These are phyloP conservation scores for Eulemur albifrons DNA, from an alignment of 2,797 vertebrate genomes.

Conservation along the genomic window DNA sequence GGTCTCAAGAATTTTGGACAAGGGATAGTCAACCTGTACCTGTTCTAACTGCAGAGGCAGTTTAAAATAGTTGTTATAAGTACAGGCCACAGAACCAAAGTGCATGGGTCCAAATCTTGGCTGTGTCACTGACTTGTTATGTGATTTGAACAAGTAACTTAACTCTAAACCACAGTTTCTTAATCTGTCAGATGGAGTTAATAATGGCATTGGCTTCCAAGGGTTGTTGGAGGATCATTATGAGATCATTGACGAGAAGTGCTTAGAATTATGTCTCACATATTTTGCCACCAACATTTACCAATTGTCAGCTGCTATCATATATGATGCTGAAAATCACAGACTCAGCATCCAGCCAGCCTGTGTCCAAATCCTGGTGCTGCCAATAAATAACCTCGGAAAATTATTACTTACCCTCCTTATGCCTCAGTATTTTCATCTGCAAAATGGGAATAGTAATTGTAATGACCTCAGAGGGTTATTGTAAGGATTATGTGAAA, in stretches of 20 bases:
- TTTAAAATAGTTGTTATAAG: neutral
- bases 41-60: neutral
- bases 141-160: neutral
- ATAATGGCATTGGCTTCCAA: neutral
- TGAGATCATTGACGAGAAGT: neutral
- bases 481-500: neutral
- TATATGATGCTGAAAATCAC: neutral
- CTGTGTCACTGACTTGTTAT: neutral
- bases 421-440: neutral
- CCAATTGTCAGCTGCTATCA: neutral
- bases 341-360: neutral
- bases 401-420: neutral
- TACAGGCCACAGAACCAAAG: neutral
- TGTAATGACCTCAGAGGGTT: neutral
- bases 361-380: neutral
- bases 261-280: neutral
- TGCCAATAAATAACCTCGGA: neutral
- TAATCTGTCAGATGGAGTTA: slow-evolving; percentile 1
- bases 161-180: neutral
- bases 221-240: neutral
- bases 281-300: slow-evolving; percentile 10
- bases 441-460: neutral
- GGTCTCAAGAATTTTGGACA: neutral
- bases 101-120: neutral
- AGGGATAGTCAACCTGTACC: neutral